A percentile compares a stretch with the other conserved stretches of the same genome.
Evolutionary conservation across 2,888 invertebrate species (phyloP).

Genomic region (Cryptosula pallasiana): DNA sequence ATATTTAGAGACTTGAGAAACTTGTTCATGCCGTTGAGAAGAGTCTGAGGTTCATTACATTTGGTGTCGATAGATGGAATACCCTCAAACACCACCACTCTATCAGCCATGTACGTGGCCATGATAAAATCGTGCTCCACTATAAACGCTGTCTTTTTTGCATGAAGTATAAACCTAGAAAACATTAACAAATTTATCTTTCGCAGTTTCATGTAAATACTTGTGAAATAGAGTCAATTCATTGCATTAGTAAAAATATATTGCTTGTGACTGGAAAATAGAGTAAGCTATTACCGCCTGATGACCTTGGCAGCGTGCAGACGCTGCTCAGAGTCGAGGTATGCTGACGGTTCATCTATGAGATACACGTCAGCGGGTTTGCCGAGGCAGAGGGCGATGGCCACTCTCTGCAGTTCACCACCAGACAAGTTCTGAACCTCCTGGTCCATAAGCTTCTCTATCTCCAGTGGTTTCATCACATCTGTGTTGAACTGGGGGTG

Average conservation of each 20-base stretch:
- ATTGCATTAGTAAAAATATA: too few relatives aligned
- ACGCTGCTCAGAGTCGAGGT: slow-evolving; percentile 99
- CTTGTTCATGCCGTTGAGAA: slow-evolving; percentile 95
- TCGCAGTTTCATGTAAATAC: background rate
- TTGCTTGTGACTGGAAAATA: too few relatives aligned
- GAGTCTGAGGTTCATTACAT: slow-evolving; percentile 79
- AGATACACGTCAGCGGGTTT: slow-evolving; percentile 98
- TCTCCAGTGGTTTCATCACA: slow-evolving; percentile 95
- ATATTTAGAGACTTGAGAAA: slow-evolving; percentile 92
- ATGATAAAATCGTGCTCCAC: slow-evolving; percentile 99
- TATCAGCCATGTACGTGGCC: slow-evolving; percentile 97
- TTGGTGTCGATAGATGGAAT: slow-evolving; percentile 79
- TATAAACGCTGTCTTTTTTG: slow-evolving; percentile 98
- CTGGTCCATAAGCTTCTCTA: slow-evolving; percentile 94
- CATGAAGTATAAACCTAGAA: slow-evolving; percentile 82
- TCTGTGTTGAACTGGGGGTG: slow-evolving; percentile 97
- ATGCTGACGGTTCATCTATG: slow-evolving; percentile 97
- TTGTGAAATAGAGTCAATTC: too few relatives aligned
- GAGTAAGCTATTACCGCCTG: slow-evolving; percentile 73
- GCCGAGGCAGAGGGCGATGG: slow-evolving; percentile 89
- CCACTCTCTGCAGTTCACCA: slow-evolving; percentile 97
- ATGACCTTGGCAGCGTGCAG: slow-evolving; percentile 98
- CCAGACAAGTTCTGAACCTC: slow-evolving; percentile 96
- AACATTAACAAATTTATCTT: background rate
- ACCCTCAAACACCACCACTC: slow-evolving; percentile 97